Conservation (phyloP, 2,797 vertebrate genomes). For the Acestrorhynchus altus region DNA sequence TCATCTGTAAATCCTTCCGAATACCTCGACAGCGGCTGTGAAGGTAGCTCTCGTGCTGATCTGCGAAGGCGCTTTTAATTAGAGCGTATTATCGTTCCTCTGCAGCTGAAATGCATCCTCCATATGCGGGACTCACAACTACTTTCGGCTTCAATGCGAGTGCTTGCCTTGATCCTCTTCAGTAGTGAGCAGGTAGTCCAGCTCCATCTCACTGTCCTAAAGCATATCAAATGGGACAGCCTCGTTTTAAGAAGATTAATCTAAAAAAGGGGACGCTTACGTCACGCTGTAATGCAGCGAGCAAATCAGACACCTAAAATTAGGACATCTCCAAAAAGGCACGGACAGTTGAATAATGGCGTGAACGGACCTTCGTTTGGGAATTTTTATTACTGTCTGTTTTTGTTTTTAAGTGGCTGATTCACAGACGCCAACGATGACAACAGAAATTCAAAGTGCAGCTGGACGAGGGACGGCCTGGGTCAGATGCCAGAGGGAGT, state of each 20-base stretch:
- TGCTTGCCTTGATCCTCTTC: conserved; percentile 54
- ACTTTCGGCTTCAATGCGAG: conserved; percentile 49
- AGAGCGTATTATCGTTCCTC: conserved; percentile 27
- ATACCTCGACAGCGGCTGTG: neutral
- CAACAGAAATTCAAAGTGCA: neutral
- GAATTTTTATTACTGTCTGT: neutral
- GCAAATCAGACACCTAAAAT: conserved; percentile 39
- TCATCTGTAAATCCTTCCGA: neutral
- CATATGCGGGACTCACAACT: neutral
- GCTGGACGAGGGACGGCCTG: neutral
- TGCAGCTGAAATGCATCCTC: conserved; percentile 7
- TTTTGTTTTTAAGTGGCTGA: neutral
- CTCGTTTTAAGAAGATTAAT: conserved; percentile 66
- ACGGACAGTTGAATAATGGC: neutral
- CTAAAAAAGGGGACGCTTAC: conserved; percentile 55
- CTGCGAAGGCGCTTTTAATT: conserved; percentile 25
- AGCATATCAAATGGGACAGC: conserved; percentile 59
- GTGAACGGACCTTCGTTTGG: neutral
- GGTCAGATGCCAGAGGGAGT: neutral
- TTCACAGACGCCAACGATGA: neutral
- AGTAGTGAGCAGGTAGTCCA: conserved; percentile 45
- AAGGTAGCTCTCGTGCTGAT: conserved; percentile 1
- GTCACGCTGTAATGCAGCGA: conserved; percentile 54
- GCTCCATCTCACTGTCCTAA: conserved; percentile 49
- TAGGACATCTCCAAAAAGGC: conserved; percentile 18